Evolutionary conservation across 2,797 vertebrate species (phyloP), one percentile per base, ranked within the genome.

Genomic region (Acridotheres tristis): DNA sequence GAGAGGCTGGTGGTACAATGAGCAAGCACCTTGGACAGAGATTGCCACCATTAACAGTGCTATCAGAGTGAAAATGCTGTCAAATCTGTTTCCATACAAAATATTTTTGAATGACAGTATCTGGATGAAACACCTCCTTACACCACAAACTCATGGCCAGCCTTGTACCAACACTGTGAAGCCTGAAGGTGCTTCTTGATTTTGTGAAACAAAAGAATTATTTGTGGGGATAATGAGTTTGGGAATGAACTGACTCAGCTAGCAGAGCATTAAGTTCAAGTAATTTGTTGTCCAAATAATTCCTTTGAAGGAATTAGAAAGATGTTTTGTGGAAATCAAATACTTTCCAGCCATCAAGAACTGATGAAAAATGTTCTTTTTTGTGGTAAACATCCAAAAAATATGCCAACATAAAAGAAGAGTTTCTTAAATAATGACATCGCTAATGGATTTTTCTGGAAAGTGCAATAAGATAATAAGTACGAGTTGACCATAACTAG

Each of bases 11-110:
- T 20, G 48, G 72, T 61, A 68, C 26, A n/a, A 78, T n/a, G 11
- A 85, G 20, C 71, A 36, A 96, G 94, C 88, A 95, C 96, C 96
- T 96, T 96, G 96, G 94, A 95, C 96, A 96, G 96, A 75, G 94
- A 16, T 81, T 86, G 82, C 9, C 57, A 51, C 69, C 66, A 19
- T 14, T 10, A 36, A 15, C 54, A 10, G n/a, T 0, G 6, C 27
- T 65, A 1, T 32, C 11, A 10, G n/a, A 38, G 32, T 15, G 72
- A 15, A 1, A 45, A n/a, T 3, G 12, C 3, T 17, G 42, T 3
- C 72, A 19, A 43, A 19, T 8, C 10, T 17, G 11, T 11, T 57
- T 80, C 61, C 22, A 6, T 8, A 4, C 2, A 36, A 68, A 57
- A 20, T 3, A 10, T 13, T 45, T 80, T 6, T 47, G 47, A 59